Evolutionary conservation across 2,113 vertebrate species (phyloP), one percentile per base, ranked within the genome.

Genomic region (Sardina pilchardus): DNA sequence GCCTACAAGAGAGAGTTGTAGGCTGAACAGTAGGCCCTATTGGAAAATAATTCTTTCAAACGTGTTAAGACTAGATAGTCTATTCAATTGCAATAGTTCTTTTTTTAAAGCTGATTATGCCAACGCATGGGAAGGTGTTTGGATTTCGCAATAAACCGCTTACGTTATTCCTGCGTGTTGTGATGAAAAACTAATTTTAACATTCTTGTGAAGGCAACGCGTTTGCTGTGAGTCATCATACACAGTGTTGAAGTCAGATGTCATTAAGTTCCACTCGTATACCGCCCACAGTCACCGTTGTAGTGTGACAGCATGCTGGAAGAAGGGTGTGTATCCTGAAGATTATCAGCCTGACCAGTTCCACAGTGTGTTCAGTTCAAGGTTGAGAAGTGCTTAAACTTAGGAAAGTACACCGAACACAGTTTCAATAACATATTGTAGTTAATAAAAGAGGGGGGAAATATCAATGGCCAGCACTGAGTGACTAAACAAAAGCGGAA

Each of bases 221-320:
- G 67, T 75, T 16, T 14, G 30, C 26, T 36, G 10, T 78, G 71
- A 78, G 71, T 75, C 67, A 75, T 14, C 14, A 30, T 75, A 36
- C 67, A 75, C 9, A 75, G 26, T 34, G 12, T 34, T 34, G 63
- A n/a, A n/a, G n/a, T 36, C 71, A 17, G 9, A 36, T 39, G 30
- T 14, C 30, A 78, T 78, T 36, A 26, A 83, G 30, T 39, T 83
- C 16, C 36, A 83, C 82, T 43, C 34, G 16, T 78, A 12, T 78
- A 34, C 71, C 71, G 71, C 71, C 71, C 71, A 78, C 45, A 53
- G 81, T 82, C 12, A 63, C 34, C 34, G 47, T 56, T 78, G 71
- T 36, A 14, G 71, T 17, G 59, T 63, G 59, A 63, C 59, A 63
- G 59, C 59, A 63, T 63, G 71, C 30, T 78, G 71, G 12, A 78